Base-by-base conservation (phyloP, 2,888 invertebrate species). In the Pteria penguin region DNA sequence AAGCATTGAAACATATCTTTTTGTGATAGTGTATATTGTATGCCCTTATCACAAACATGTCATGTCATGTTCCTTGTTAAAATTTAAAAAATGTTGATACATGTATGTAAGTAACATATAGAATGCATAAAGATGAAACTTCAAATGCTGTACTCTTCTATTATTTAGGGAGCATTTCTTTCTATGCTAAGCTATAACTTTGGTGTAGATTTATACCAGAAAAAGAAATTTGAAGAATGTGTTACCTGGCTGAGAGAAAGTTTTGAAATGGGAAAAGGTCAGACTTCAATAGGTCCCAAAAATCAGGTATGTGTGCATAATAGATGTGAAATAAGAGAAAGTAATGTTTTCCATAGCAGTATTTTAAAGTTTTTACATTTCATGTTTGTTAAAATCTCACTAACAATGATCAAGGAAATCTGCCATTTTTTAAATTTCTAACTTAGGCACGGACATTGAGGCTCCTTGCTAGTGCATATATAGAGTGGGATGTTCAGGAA, bases 181-280 rank as follows among this genome's bases (percentile, higher is more conserved):
- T 84, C 87, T 33, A 88, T 88, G 88, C 76, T 91, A 75, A 88
- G 89, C 73, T 90, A 90, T 77, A 91, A 91, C 80, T 87, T 89
- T 82, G 91, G 91, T n/a, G 88, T 91, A 11, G 90, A 89, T 32
- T 74, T 86, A n/a, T 90, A 84, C 76, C 84, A 88, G 60, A 82
- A 79, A 18, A 82, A 85, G 32, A 74, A 80, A 54, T 87, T 79
- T 70, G 81, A 84, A 27, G 76, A 82, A 24, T 72, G 85, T 45
- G 79, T 88, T 31, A 55, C 73, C 0, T 90, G 89, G 89, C 81
- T 90, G 22, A 80, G 85, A 68, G 86, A 90, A 63, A 90, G 90
- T 76, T 90, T 85, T 84, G 89, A 88, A 57, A 77, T 90, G 4
- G 90, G 89, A 4, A 89, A 90, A 76, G 82, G 79, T 2, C 76